Conservation (phyloP, 2,888 invertebrate genomes). For the Oscheius myriophilus region DNA sequence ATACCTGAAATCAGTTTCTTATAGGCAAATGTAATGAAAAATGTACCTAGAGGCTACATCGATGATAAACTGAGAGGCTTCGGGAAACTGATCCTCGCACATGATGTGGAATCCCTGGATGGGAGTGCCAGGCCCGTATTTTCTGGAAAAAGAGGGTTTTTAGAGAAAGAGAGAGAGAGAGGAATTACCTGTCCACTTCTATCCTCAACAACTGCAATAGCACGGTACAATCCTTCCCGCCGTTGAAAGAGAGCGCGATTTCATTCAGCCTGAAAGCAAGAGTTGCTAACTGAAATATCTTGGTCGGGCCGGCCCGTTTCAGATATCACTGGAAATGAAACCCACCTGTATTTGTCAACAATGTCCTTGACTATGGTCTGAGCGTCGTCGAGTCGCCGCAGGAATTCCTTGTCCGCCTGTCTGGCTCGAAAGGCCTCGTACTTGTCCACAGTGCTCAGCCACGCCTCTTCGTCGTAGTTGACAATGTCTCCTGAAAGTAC, state of each 20-base stretch:
- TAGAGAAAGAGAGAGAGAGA: not conserved
- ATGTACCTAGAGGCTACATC: slow-evolving; percentile 69
- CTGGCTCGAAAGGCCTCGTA: slow-evolving; percentile 41
- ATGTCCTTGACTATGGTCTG: slow-evolving; percentile 71
- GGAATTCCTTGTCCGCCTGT: slow-evolving; percentile 52
- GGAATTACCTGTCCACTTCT: slow-evolving; percentile 55
- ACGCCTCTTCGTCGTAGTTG: slow-evolving; percentile 72
- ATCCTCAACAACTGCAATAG: slow-evolving; percentile 79
- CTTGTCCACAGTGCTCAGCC: slow-evolving; percentile 68
- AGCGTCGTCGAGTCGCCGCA: slow-evolving; percentile 63
- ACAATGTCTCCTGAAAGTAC: slow-evolving; percentile 13
- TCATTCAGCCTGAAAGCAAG: slow-evolving; percentile 78
- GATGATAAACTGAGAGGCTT: slow-evolving; percentile 84
- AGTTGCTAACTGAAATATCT: slow-evolving; percentile 1
- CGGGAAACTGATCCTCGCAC: slow-evolving; percentile 83
- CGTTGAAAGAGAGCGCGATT: slow-evolving; percentile 92
- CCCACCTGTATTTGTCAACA: slow-evolving; percentile 61
- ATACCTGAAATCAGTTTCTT: slow-evolving; percentile 74
- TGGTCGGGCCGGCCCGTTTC: too few species aligned
- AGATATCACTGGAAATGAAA: slow-evolving; percentile 14
- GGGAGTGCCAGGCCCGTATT: slow-evolving; percentile 54
- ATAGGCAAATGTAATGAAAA: not conserved
- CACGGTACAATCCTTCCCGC: slow-evolving; percentile 97
- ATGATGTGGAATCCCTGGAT: slow-evolving; percentile 82
- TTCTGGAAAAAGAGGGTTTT: slow-evolving; percentile 37